Evolutionary conservation across 2,113 vertebrate species (phyloP), one percentile per base, ranked within the genome.

Genomic region (Myodes glareolus): DNA sequence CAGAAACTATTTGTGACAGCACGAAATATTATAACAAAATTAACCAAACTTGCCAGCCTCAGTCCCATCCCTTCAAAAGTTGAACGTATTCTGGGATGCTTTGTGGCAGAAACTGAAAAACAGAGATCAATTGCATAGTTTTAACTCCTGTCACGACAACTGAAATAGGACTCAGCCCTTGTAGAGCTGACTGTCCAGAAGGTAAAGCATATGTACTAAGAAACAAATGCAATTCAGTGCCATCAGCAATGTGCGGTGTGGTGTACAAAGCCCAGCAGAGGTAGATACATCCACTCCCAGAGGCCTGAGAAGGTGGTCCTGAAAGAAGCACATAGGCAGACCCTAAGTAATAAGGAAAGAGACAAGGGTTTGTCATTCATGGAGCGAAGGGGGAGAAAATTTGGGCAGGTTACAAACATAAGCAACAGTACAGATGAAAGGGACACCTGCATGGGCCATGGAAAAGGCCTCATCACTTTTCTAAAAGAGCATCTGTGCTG

Each of bases 201-300:
- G 7, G 33, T 31, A 5, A 87, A 80, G 84, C 5, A 50, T 39
- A 73, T 11, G 25, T 58, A 39, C 39, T 76, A n/a, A 86, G 0
- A 45, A 36, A 77, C 39, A 75, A 33, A 5, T 17, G 10, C 7
- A 72, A 36, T 36, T n/a, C 33, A 55, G 5, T 47, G 9, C 23
- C 16, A 47, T 27, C 42, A 58, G n/a, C 3, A 8, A 78, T 10
- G 0, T 33, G 39, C 7, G 21, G 4, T 3, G 19, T 75, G 42
- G 17, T 50, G 3, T 17, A 1, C 0, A 2, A 1, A 47, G 17
- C 6, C 14, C 2, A 12, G 29, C 58, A 17, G 9, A 52, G n/a
- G 14, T 25, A 73, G 2, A 7, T 23, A 3, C 13, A 0, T n/a
- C 29, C 11, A 67, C 7, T 47, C 50, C 27, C n/a, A 50, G 76